Conservation (phyloP, 2,888 invertebrate genomes). For the Epsilonema sp. region DNA sequence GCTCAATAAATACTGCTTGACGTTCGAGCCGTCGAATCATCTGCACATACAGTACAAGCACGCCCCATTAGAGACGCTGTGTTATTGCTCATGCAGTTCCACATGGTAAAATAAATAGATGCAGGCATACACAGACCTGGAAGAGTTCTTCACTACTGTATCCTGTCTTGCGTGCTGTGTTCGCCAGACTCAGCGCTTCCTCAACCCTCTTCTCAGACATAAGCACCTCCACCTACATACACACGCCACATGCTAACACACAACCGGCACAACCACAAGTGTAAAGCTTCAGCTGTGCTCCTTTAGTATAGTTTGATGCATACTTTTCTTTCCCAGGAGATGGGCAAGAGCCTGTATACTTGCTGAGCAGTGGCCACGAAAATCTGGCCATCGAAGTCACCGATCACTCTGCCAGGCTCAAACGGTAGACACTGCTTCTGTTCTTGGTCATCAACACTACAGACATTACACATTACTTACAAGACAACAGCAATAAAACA, state of each 20-base stretch:
- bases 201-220: constrained; percentile 33
- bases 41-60: too few species aligned
- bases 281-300: not conserved
- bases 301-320: too few species aligned
- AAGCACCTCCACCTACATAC: constrained; percentile 31
- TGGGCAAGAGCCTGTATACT: constrained; percentile 35
- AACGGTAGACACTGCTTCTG: constrained; percentile 37
- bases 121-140: constrained; percentile 18
- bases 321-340: constrained; percentile 39
- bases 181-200: constrained; percentile 36
- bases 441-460: constrained; percentile 37
- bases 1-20: constrained; percentile 37
- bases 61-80: too few species aligned
- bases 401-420: constrained; percentile 33
- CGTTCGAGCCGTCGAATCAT: constrained; percentile 31
- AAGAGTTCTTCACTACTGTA: constrained; percentile 30
- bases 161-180: constrained; percentile 31
- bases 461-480: too few species aligned
- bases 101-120: not conserved
- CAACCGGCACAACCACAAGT: not conserved
- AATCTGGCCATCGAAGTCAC: constrained; percentile 37
- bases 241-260: not conserved
- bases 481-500: constrained; percentile 4
- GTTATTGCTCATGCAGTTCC: too few species aligned
- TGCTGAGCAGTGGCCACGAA: constrained; percentile 34